Evolutionary conservation across 2,113 vertebrate genomes (phyloP), one percentile per base, ranked within the genome.

Genomic region (Lamprologus speciosus): DNA sequence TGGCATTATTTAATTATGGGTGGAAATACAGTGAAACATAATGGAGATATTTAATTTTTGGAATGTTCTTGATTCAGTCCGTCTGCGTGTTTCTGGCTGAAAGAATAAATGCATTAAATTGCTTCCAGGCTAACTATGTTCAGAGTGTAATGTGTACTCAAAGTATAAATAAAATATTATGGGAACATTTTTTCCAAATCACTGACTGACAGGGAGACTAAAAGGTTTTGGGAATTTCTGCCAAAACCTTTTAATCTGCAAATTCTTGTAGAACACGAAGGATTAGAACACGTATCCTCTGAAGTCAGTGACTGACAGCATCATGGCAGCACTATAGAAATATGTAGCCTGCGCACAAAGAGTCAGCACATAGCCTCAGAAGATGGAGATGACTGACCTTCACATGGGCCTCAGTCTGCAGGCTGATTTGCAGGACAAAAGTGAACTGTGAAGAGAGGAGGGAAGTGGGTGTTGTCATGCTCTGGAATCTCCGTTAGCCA

Each of bases 401-500:
- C 23, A 21, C 51, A 10, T 33, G 54, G 37, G 57, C 73, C 63
- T 81, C 68, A 78, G 26, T 42, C 54, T 84, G 78, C 58, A 45
- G 35, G 35, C 84, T 93, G 90, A 89, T 90, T 89, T 93, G 40
- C 79, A 88, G 89, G 68, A 87, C 89, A 91, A 93, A 86, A 54
- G 75, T 91, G 89, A 91, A 73, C 81, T 60, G 81, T 83, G 73
- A 79, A 78, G 50, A 31, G 21, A 90, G 80, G 91, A 81, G 37
- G 87, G 92, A 94, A 94, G 86, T 87, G 91, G 93, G 92, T 93
- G 94, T 82, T 89, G 80, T 83, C 9, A 5, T 54, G 31, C 83
- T 95, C 91, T 94, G 93, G 93, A 95, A 94, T 95, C 90, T 95
- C 87, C 89, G 95, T 94, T 85, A 92, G 60, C n/a, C 5, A 2